Evolutionary conservation across 1,140 invertebrate species (phyloP).

Genomic region (Ptiloglossa arizonensis): DNA sequence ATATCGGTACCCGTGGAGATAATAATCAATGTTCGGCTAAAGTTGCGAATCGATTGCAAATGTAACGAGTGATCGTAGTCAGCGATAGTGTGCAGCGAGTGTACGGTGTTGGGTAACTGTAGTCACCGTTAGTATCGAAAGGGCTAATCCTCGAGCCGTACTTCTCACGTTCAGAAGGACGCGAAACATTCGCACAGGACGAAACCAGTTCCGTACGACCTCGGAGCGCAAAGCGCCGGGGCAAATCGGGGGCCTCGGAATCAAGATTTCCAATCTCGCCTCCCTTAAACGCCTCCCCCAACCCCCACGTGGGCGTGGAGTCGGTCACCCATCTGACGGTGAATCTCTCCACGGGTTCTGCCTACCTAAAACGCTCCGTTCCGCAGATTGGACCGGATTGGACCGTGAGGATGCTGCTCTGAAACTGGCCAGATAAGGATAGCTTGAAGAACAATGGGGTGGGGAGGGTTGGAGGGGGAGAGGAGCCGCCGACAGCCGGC

Average conservation of each 20-base stretch:
- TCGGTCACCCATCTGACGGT: constrained; percentile 41
- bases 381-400: constrained; percentile 60
- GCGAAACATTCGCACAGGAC: constrained; percentile 4
- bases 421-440: constrained; percentile 23
- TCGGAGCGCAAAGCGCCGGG: background rate
- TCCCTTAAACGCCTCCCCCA: constrained; percentile 11
- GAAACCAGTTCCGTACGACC: background rate
- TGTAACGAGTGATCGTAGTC: too few species aligned
- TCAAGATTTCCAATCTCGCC: constrained; percentile 46
- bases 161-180: too few species aligned
- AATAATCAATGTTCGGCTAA: too few species aligned
- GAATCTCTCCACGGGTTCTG: constrained; percentile 47
- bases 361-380: constrained; percentile 31
- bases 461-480: background rate
- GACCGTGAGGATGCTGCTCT: constrained; percentile 50
- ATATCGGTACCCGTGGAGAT: too few species aligned
- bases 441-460: constrained; percentile 14
- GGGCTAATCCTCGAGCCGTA: too few species aligned
- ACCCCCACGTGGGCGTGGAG: constrained; percentile 36
- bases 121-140: too few species aligned
- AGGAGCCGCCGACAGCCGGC: constrained; percentile 45
- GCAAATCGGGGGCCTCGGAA: constrained; percentile 32
- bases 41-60: too few species aligned
- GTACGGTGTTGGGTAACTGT: too few species aligned
- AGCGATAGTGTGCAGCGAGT: too few species aligned